Base-by-base conservation (phyloP, 1,140 invertebrate genomes). In the Arion vulgaris region DNA sequence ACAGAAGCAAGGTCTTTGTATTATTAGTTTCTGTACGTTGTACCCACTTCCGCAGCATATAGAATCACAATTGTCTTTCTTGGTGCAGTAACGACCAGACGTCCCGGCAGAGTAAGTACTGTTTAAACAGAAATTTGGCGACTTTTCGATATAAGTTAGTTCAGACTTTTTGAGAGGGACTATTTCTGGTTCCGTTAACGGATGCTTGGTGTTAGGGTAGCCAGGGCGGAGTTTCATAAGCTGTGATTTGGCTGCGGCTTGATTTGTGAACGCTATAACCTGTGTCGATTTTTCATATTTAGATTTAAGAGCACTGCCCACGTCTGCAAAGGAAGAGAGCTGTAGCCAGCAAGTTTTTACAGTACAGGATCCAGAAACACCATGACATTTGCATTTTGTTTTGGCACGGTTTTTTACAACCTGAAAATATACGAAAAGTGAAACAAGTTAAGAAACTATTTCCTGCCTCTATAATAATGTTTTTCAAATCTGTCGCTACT, bases 341-440 rank as follows among this genome's bases (percentile, higher is more conserved):
- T 96, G 96, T 90, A 95, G 95, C 98, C 98, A 99, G 91, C 98
- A 99, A 23, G 97, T 99, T 91, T 96, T 96, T 91, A 98, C 94
- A 11, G 96, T 97, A 90, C 98, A 99, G 68, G 97, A 97, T 9
- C 98, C 98, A 51, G 97, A 98, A 34, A 99, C 97, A 13, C 98
- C 98, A 92, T 99, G 98, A 91, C 98, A 99, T 92, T 98, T 98
- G 94, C 97, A 98, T 17, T 86, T 89, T 0, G 86, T 89, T 38
- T 87, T 82, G 39, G 90, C 88, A 2, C 88, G 86, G 36, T 88
- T 81, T 71, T 87, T 87, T 19, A 91, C 91, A 57, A 90, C 85
- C 91, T 92, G 86, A 34, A 15, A 72, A 34, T 5, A 83, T 51
- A 23, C 69, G 34, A 66, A 73, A 72, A 41, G 77, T 57, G 15